Evolutionary conservation across 2,113 vertebrate species (phyloP).

Genomic region (Glareola pratincola): DNA sequence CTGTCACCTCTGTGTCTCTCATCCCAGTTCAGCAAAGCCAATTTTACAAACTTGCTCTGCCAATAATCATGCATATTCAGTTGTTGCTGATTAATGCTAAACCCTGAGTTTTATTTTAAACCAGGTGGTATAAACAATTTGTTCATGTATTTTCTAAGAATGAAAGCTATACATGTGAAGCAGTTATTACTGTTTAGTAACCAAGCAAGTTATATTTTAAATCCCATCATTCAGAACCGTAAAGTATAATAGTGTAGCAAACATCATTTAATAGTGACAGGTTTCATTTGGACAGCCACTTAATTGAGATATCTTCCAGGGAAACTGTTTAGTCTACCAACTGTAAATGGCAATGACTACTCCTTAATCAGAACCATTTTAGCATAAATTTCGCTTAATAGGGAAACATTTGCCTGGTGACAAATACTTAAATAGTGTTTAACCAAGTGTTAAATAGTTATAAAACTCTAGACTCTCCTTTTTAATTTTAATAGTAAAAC

Average conservation of each 20-base stretch:
- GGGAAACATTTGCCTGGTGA: constrained; percentile 57
- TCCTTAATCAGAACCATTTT: constrained; percentile 64
- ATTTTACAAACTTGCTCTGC: constrained; percentile 23
- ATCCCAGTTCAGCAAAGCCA: constrained; percentile 23
- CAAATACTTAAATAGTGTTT: constrained; percentile 64
- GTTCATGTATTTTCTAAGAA: neutral
- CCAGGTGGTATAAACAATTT: neutral
- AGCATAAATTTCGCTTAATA: constrained; percentile 53
- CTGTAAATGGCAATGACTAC: constrained; percentile 58
- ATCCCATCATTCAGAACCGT: constrained; percentile 1
- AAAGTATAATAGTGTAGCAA: constrained; percentile 28
- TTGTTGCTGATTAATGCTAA: constrained; percentile 48
- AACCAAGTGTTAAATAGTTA: constrained; percentile 66
- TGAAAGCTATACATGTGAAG: neutral
- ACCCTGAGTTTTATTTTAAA: constrained; percentile 24
- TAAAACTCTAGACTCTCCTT: constrained; percentile 32
- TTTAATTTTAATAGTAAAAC: constrained; percentile 54
- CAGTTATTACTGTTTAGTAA: constrained; percentile 5
- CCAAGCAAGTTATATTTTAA: neutral
- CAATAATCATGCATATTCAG: constrained; percentile 50
- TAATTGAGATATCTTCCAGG: constrained; percentile 66
- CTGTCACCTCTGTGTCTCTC: constrained; percentile 30
- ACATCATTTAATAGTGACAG: constrained; percentile 29
- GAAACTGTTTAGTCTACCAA: constrained; percentile 49
- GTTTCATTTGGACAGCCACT: constrained; percentile 45